phyloP scores from a whole-genome alignment of 2,113 vertebrate species.

The Scytalopus superciliaris region DNA sequence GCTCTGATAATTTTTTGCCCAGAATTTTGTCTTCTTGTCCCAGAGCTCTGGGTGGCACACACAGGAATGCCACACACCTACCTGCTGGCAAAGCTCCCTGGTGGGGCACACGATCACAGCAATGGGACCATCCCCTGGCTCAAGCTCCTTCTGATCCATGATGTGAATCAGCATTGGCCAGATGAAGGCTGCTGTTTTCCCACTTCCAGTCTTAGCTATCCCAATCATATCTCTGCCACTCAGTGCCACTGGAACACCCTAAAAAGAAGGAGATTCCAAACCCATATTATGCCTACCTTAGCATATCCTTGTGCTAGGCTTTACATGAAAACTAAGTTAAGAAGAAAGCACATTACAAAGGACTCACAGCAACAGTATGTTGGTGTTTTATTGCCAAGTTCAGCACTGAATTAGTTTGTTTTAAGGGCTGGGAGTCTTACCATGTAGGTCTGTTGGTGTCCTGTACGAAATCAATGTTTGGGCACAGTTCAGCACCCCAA shows the following conservation, averaged over 20 bases:
- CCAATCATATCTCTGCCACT: slow-evolving; percentile 98
- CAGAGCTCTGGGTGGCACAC: background rate
- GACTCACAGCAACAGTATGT: background rate
- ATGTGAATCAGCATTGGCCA: slow-evolving; percentile 99
- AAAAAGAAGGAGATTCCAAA: background rate
- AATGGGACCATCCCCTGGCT: slow-evolving; percentile 93
- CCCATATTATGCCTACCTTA: background rate
- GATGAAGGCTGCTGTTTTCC: slow-evolving; percentile 97
- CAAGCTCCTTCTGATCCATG: slow-evolving; percentile 98
- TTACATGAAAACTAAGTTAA: background rate
- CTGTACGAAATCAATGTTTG: background rate
- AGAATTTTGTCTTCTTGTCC: background rate
- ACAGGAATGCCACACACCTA: background rate
- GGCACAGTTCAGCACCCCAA: background rate
- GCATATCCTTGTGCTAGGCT: background rate
- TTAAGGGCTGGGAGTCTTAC: background rate
- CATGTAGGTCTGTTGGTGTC: background rate
- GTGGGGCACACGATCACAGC: slow-evolving; percentile 95
- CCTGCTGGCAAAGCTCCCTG: slow-evolving; percentile 98
- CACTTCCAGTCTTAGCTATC: slow-evolving; percentile 97
- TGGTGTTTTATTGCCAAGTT: background rate
- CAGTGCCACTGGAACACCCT: slow-evolving; percentile 95
- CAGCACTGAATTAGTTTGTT: background rate
- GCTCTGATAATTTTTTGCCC: background rate
- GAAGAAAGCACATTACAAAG: background rate